These are phyloP conservation scores for Julus scandinavius DNA, from an alignment of 2,888 invertebrate species.

Conservation along the genomic window DNA sequence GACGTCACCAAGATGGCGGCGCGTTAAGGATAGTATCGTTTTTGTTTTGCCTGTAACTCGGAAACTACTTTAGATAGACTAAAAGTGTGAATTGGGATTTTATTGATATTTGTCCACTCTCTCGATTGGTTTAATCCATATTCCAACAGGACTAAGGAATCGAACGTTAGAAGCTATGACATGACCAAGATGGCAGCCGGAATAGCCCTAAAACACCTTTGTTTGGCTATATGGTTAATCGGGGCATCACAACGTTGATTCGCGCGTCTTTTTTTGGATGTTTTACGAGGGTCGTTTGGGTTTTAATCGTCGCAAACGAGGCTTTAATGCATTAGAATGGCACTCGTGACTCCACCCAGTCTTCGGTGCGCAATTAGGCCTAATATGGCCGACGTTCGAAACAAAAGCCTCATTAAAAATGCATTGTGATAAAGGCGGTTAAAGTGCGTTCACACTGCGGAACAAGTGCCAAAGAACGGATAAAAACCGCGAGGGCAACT, in stretches of 20 bases:
- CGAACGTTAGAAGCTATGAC: neutral
- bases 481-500: neutral
- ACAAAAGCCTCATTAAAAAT: neutral
- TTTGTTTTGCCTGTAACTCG: neutral
- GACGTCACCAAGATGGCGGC: neutral
- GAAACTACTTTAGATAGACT: neutral
- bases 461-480: constrained; percentile 7
- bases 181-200: neutral
- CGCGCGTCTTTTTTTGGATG: neutral
- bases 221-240: neutral
- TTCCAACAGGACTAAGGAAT: neutral
- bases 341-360: constrained; percentile 8
- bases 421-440: neutral
- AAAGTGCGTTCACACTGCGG: constrained; percentile 6
- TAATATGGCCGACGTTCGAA: neutral
- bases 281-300: neutral
- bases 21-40: neutral
- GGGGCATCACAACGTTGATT: no score
- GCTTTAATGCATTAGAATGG: neutral
- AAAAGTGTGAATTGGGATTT: neutral
- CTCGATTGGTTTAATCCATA: neutral
- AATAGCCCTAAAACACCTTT: neutral
- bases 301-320: no score
- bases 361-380: constrained; percentile 25
- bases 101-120: neutral